Evolutionary conservation across 64 coral and sea anemone species (phyloP).

Genomic region (Exaiptasia diaphana): DNA sequence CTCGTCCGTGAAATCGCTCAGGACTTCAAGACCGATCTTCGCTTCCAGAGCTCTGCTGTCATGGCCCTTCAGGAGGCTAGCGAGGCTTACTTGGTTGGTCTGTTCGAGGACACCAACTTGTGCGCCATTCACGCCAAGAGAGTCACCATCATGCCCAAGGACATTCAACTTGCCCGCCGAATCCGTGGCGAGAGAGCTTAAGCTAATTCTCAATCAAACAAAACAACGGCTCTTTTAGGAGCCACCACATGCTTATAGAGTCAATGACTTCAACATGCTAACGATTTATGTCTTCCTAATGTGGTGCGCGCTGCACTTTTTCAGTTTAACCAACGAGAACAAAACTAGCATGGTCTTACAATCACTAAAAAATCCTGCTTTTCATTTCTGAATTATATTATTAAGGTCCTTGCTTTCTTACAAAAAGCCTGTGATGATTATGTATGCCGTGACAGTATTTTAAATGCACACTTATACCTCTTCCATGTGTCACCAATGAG

Average conservation of each 20-base stretch:
- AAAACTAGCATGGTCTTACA: too few relatives aligned
- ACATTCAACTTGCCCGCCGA: constrained; percentile 25
- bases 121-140: constrained; percentile 49
- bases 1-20: constrained; percentile 54
- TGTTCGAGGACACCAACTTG: constrained; percentile 47
- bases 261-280: too few relatives aligned
- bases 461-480: too few relatives aligned
- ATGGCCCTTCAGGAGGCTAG: constrained; percentile 62
- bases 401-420: too few relatives aligned
- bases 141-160: constrained; percentile 47
- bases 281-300: too few relatives aligned
- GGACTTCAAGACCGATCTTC: constrained; percentile 37
- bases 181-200: constrained; percentile 28
- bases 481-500: too few relatives aligned
- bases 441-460: too few relatives aligned
- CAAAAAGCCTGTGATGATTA: too few relatives aligned
- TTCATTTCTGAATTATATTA: too few relatives aligned
- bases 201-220: not conserved
- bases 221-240: constrained; percentile 23
- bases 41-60: constrained; percentile 62
- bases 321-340: too few relatives aligned
- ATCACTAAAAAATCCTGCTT: too few relatives aligned
- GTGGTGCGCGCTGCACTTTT: too few relatives aligned
- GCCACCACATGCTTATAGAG: constrained; percentile 3
- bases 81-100: constrained; percentile 59